Evolutionary conservation across 2,888 invertebrate species (phyloP).

Genomic region (Eudasyphora cyanicolor): DNA sequence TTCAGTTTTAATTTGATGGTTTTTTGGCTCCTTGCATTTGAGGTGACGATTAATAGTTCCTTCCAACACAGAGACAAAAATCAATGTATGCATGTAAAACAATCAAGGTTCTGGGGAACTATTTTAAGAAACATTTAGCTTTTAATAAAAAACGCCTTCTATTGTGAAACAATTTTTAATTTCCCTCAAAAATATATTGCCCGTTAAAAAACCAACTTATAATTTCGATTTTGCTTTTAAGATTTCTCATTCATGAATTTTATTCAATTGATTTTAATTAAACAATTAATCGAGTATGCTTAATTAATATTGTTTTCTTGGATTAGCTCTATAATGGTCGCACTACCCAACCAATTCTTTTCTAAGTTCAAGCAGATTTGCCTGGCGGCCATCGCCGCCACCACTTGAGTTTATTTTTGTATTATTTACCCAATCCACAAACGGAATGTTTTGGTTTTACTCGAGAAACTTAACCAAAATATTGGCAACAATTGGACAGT

Average conservation of each 20-base stretch:
- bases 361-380: not conserved
- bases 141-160: too few species aligned
- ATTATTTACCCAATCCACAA: not conserved
- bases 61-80: too few species aligned
- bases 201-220: too few species aligned
- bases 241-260: not conserved
- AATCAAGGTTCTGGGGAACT: too few species aligned
- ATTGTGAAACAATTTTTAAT: too few species aligned
- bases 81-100: too few species aligned
- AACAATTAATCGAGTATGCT: slow-evolving; percentile 25
- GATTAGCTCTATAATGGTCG: slow-evolving; percentile 12
- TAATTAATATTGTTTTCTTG: not conserved
- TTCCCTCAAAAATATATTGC: too few species aligned
- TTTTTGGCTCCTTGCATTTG: too few species aligned
- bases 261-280: slow-evolving; percentile 58
- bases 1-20: too few species aligned
- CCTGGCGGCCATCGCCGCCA: not conserved
- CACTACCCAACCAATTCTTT: not conserved
- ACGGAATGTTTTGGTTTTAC: not conserved
- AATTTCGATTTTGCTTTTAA: not conserved
- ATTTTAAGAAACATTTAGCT: too few species aligned
- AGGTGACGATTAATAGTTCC: too few species aligned
- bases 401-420: slow-evolving; percentile 56
- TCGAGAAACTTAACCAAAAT: slow-evolving; percentile 17
- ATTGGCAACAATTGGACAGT: slow-evolving; percentile 52